Percentiles rank a stretch among this genome's conserved stretches.
phyloP scores from a whole-genome alignment of 2,797 vertebrate genomes.

The Rhinoraja longicauda region DNA sequence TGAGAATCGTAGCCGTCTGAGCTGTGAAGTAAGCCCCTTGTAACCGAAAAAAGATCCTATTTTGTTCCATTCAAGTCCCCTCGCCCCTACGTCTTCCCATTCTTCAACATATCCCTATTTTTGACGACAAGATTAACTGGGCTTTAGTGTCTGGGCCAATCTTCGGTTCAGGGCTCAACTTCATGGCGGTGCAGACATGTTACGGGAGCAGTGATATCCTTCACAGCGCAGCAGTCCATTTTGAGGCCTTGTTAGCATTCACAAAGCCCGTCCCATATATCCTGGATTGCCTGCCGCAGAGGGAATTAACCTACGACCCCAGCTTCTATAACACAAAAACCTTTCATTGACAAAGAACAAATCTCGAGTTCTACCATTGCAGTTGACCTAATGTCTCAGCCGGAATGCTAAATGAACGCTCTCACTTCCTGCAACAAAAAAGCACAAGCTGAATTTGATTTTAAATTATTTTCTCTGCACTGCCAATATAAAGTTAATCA shows the following conservation, averaged over 20 bases:
- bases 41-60: slow-evolving; percentile 4
- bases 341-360: neutral
- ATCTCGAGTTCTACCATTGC: neutral
- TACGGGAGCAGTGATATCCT: neutral
- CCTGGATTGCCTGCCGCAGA: neutral
- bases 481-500: neutral
- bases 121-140: neutral
- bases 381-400: neutral
- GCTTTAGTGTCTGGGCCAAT: neutral
- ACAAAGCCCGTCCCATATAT: neutral
- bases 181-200: neutral
- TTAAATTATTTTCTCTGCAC: neutral
- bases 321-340: neutral
- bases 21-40: neutral
- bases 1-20: neutral
- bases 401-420: neutral
- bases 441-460: neutral
- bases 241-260: slow-evolving; percentile 30
- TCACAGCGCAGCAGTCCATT: neutral
- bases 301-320: neutral
- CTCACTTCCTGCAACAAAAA: neutral
- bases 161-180: neutral
- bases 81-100: neutral
- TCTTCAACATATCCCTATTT: neutral
- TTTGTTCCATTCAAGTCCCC: neutral